Conservation (phyloP, 2,888 invertebrate species). For the Merodon equestris region DNA sequence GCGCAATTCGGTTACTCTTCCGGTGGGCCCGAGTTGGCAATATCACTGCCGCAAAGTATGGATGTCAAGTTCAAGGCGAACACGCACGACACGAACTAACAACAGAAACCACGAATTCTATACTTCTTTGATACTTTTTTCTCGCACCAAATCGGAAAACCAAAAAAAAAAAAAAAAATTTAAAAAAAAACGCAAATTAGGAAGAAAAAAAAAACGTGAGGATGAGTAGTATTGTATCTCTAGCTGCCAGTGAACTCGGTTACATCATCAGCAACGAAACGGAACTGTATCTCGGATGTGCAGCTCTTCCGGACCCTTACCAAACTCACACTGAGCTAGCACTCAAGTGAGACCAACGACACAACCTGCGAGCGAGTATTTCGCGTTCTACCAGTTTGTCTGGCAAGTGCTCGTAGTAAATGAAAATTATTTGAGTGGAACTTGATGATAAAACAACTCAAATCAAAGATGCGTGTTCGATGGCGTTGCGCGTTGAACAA, state of each 20-base stretch:
- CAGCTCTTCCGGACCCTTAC: constrained; percentile 62
- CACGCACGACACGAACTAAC: constrained; percentile 5
- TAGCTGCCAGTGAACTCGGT: constrained; percentile 41
- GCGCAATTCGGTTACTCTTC: neutral
- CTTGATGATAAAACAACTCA: neutral
- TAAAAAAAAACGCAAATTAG: neutral
- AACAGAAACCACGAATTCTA: neutral
- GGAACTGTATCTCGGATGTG: constrained; percentile 16
- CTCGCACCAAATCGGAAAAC: constrained; percentile 3
- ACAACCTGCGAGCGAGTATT: constrained; percentile 8
- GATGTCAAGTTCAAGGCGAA: constrained; percentile 52
- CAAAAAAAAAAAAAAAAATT: constrained; percentile 28
- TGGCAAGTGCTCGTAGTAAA: neutral
- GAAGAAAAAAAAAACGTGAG: constrained; percentile 22
- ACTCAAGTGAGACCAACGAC: neutral
- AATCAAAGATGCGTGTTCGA: constrained; percentile 21
- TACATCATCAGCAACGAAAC: constrained; percentile 59
- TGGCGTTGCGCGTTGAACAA: constrained; percentile 37
- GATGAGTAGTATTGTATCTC: constrained; percentile 3
- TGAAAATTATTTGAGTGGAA: constrained; percentile 7
- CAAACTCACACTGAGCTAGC: constrained; percentile 55
- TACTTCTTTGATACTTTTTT: neutral
- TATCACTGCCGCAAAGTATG: neutral
- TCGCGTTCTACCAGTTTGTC: too few relatives aligned
- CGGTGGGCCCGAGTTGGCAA: too few relatives aligned